Conservation (phyloP, 2,888 invertebrate species). For the Scaptomyza parva region DNA sequence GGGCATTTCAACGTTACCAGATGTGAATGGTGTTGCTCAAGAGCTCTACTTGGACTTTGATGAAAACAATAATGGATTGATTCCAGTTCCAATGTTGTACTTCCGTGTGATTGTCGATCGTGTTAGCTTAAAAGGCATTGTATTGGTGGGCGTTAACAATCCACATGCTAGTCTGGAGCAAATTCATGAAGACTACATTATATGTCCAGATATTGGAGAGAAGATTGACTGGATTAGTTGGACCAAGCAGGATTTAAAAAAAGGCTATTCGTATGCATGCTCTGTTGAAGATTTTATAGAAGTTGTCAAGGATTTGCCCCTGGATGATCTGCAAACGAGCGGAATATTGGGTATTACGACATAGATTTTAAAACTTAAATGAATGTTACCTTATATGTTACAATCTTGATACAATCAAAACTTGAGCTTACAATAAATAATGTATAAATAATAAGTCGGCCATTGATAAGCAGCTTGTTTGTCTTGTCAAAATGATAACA, state of each 20-base stretch:
- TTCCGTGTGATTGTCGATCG: slow-evolving; percentile 87
- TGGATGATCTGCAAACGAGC: slow-evolving; percentile 59
- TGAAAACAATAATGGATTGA: slow-evolving; percentile 77
- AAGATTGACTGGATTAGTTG: slow-evolving; percentile 76
- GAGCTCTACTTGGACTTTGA: slow-evolving; percentile 83
- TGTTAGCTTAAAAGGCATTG: slow-evolving; percentile 84
- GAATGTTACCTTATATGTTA: background rate
- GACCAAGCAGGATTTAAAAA: slow-evolving; percentile 67
- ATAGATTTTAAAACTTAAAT: background rate
- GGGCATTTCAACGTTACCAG: slow-evolving; percentile 86
- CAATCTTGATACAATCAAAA: slow-evolving; percentile 10
- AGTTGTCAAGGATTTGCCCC: slow-evolving; percentile 70
- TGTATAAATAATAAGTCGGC: background rate
- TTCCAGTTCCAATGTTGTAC: slow-evolving; percentile 86
- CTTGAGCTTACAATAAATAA: slow-evolving; percentile 24
- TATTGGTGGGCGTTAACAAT: slow-evolving; percentile 86
- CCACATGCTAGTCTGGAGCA: slow-evolving; percentile 76
- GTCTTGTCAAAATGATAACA: slow-evolving; percentile 25
- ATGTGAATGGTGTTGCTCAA: slow-evolving; percentile 81
- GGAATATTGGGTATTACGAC: slow-evolving; percentile 67
- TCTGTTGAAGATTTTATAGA: slow-evolving; percentile 71
- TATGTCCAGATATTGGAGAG: slow-evolving; percentile 77
- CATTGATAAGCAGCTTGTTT: slow-evolving; percentile 17
- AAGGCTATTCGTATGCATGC: slow-evolving; percentile 81
- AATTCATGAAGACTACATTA: slow-evolving; percentile 67